Conservation (phyloP, 2,888 invertebrate species). For the Eupithecia subumbrata region DNA sequence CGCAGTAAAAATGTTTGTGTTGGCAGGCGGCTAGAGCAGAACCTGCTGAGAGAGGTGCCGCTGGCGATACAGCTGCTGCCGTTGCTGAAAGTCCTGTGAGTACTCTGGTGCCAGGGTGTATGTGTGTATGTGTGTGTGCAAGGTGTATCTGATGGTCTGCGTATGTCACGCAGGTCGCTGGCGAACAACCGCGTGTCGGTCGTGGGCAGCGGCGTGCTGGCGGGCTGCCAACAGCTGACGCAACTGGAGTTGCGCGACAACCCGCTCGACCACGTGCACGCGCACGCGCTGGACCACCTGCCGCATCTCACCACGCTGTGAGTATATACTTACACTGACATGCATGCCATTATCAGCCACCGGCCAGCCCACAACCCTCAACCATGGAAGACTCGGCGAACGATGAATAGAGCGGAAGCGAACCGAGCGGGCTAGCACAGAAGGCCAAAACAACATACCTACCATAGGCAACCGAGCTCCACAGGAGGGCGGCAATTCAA, state of each 20-base stretch:
- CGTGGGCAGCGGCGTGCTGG: constrained; percentile 86
- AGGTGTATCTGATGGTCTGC: not conserved
- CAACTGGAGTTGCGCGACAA: constrained; percentile 93
- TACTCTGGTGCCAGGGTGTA: constrained; percentile 49
- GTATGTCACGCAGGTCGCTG: constrained; percentile 85
- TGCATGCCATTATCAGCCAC: too few species aligned
- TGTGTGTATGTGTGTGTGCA: too few species aligned
- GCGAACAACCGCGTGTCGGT: constrained; percentile 84
- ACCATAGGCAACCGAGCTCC: too few species aligned
- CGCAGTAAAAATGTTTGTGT: constrained; percentile 26
- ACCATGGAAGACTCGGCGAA: too few species aligned
- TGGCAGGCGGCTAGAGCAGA: constrained; percentile 73
- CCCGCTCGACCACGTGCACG: constrained; percentile 88
- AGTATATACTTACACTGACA: constrained; percentile 46
- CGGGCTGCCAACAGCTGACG: constrained; percentile 88
- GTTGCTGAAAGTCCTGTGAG: constrained; percentile 94
- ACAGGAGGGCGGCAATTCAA: too few species aligned
- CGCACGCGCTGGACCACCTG: constrained; percentile 89
- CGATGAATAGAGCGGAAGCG: too few species aligned
- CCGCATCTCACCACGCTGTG: constrained; percentile 83
- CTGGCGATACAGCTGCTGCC: constrained; percentile 89
- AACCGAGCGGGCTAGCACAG: too few species aligned
- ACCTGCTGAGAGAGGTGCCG: constrained; percentile 87
- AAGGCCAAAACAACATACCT: too few species aligned
- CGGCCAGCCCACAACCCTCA: too few species aligned